phyloP scores from a whole-genome alignment of 2,888 invertebrate species.

The Isotomurus palustris region DNA sequence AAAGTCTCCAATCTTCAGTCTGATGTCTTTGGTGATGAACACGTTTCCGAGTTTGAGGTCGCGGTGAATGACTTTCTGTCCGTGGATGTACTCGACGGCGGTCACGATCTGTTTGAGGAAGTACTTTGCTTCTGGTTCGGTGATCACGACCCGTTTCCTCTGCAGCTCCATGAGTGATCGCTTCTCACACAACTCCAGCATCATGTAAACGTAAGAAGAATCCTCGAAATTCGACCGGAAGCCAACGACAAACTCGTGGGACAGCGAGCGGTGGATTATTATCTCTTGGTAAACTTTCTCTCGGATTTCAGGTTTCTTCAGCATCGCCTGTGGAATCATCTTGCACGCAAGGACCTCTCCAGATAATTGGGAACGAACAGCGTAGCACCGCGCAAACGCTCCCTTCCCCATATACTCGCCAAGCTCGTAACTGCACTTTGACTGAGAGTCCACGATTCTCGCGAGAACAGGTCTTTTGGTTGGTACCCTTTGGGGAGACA shows the following conservation, averaged over 20 bases:
- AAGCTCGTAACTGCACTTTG: constrained; percentile 58
- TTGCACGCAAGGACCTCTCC: constrained; percentile 86
- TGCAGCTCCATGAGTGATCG: constrained; percentile 98
- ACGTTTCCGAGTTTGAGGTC: constrained; percentile 97
- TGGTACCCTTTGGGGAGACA: no score
- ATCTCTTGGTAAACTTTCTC: constrained; percentile 86
- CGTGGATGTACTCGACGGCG: constrained; percentile 89
- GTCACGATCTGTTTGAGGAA: constrained; percentile 90
- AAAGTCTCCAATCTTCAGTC: constrained; percentile 97
- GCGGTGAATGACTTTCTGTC: constrained; percentile 88
- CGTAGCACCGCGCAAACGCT: constrained; percentile 61
- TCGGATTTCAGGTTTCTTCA: constrained; percentile 89
- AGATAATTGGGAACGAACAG: constrained; percentile 58
- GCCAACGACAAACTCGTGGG: constrained; percentile 86
- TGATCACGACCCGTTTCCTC: constrained; percentile 87
- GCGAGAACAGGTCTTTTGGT: no score
- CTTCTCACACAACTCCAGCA: constrained; percentile 89
- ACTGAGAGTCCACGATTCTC: no score
- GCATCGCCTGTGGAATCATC: constrained; percentile 89
- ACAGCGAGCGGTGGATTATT: constrained; percentile 81
- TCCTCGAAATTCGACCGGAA: constrained; percentile 96
- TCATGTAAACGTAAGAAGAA: constrained; percentile 83
- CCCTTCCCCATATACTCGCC: constrained; percentile 61
- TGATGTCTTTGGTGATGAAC: constrained; percentile 87
- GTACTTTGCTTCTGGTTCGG: constrained; percentile 96